Evolutionary conservation across 2,797 vertebrate species (phyloP), one percentile per base, ranked within the genome.

Genomic region (Denticeps clupeoides): DNA sequence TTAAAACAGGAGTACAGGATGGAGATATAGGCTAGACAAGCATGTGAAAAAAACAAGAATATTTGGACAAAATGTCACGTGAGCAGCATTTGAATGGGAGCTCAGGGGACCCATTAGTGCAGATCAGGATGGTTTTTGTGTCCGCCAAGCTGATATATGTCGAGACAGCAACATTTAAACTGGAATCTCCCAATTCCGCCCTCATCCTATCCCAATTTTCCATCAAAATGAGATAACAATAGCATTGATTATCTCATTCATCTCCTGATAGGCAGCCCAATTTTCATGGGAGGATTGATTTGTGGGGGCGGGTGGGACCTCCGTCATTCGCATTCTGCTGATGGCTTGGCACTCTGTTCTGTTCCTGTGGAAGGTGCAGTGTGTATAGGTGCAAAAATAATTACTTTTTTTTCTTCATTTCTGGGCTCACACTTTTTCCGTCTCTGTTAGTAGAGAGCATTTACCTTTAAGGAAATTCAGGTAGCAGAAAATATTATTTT

Each of bases 221-320:
- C 5, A 15, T 42, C 43, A 55, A 55, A 38, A 60, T 60, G 48
- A 55, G 47, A 51, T 51, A 48, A 60, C 58, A 60, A 12, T 38
- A 13, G 19, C 32, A 51, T 51, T 47, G 58, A 60, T 60, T 51
- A 48, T 44, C 44, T 55, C 48, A 47, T 60, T 55, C 48, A 51
- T 59, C 42, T 51, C 47, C 28, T 25, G 47, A 33, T 37, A 45
- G 45, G 41, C 32, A 38, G 35, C 38, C 35, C 35, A 33, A 48
- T 59, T 32, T 50, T 16, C 41, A 45, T 38, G 23, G 28, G 19
- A 15, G 28, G 33, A 48, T 48, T 33, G 22, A 54, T 59, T 29
- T 45, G 24, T 27, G 11, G 25, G 47, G 31, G 26, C 27, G 9
- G 16, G 21, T 21, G 21, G n/a, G 11, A 18, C 35, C 16, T 18